Evolutionary conservation across 2,888 invertebrate genomes (phyloP), one percentile per base, ranked within the genome.

Genomic region (Camponotus fellah): DNA sequence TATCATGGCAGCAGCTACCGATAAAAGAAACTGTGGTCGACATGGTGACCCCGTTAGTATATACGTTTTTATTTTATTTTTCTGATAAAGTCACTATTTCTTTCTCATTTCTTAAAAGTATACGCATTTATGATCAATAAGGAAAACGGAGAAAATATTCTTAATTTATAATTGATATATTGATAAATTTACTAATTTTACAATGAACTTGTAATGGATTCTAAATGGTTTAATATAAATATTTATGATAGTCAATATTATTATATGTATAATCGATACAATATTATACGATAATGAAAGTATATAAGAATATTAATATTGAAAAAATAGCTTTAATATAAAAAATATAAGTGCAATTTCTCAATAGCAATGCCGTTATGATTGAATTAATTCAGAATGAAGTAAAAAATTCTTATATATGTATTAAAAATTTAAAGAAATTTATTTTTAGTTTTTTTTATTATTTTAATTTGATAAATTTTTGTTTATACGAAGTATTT

Each of bases 31-130:
- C 0, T 93, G 93, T 64, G 90, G 92, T 12, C 85, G 89, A 68
- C 94, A 94, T 62, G 94, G 94, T 75, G 94, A 93, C 84, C 60
- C 88, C 37, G 94, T 94, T 53, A 93, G 94, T 93, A 89, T 84
- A 53, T n/a, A 83, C 26, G 12, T 12, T 65, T 40, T 80, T 69
- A 58, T 43, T 32, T 32, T 65, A 6, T 43, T 71, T 69, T 68
- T 40, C 64, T 43, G 65, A 82, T 60, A 60, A 69, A 76, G 8
- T 56, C 8, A 12, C 12, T 69, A 53, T 62, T 53, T 37, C 17
- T 14, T 40, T 68, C 10, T 65, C 6, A 6, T 14, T 37, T 46
- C 17, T 53, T 43, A 17, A 37, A 53, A 49, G 17, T 37, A 69
- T 34, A 75, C 17, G 58, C 56, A 53, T 26, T 64, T 76, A 12